Evolutionary conservation across 2,888 invertebrate species (phyloP).

Genomic region (Conchocele bisecta): DNA sequence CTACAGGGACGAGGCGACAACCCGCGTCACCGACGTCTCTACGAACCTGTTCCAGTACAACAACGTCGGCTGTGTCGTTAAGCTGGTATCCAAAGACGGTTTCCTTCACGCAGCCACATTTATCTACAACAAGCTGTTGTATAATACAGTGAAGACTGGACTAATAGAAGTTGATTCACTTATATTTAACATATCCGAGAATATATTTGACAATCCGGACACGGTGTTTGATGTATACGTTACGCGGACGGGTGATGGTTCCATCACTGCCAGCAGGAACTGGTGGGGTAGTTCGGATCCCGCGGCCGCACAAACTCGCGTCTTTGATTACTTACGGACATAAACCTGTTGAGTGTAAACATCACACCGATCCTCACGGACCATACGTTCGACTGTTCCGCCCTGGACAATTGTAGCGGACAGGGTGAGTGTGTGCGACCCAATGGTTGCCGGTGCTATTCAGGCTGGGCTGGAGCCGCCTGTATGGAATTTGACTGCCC

Average conservation of each 20-base stretch:
- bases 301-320: slow-evolving; percentile 9
- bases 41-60: slow-evolving; percentile 42
- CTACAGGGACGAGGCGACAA: neutral
- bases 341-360: slow-evolving; percentile 19
- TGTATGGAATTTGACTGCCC: slow-evolving; percentile 52
- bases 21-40: slow-evolving; percentile 22
- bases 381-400: slow-evolving; percentile 44
- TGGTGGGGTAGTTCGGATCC: slow-evolving; percentile 53
- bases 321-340: slow-evolving; percentile 37
- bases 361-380: slow-evolving; percentile 39
- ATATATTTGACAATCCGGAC: slow-evolving; percentile 52
- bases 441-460: slow-evolving; percentile 45
- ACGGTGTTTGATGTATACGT: slow-evolving; percentile 44
- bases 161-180: slow-evolving; percentile 15
- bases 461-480: slow-evolving; percentile 44
- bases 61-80: slow-evolving; percentile 22
- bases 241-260: slow-evolving; percentile 8
- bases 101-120: slow-evolving; percentile 35
- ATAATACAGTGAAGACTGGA: slow-evolving; percentile 5
- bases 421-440: slow-evolving; percentile 53
- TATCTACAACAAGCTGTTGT: slow-evolving; percentile 35
- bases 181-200: slow-evolving; percentile 36
- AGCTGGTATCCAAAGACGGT: slow-evolving; percentile 7
- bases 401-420: slow-evolving; percentile 43
- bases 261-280: slow-evolving; percentile 36